Evolutionary conservation across 2,888 invertebrate genomes (phyloP).

Genomic region (Siphonodentalium dalli): DNA sequence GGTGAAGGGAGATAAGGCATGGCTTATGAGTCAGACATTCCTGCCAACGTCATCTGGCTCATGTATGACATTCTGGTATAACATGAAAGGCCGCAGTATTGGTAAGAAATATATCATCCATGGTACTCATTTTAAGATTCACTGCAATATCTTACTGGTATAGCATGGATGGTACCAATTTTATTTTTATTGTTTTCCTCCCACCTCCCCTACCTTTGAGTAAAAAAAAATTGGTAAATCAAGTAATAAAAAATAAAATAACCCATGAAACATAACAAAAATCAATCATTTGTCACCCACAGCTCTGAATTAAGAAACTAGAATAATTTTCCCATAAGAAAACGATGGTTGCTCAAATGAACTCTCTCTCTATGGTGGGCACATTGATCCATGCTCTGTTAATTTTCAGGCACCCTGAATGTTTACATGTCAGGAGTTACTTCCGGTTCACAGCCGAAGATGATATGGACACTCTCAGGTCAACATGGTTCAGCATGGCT

Average conservation of each 20-base stretch:
- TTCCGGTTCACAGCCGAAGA: slow-evolving; percentile 4
- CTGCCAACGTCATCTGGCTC: slow-evolving; percentile 28
- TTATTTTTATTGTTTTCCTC: too few relatives aligned
- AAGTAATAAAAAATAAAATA: too few relatives aligned
- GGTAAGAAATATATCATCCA: slow-evolving; percentile 34
- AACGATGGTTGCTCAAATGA: neutral
- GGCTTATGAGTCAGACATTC: slow-evolving; percentile 40
- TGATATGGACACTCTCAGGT: slow-evolving; percentile 41
- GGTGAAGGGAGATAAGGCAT: slow-evolving; percentile 45
- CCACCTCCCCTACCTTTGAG: too few relatives aligned
- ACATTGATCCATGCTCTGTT: neutral
- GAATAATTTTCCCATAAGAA: neutral
- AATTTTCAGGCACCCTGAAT: slow-evolving; percentile 39
- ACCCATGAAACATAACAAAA: neutral
- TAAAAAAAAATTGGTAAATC: neutral
- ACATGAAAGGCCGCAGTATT: slow-evolving; percentile 51
- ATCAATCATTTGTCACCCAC: neutral
- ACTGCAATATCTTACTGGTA: too few relatives aligned
- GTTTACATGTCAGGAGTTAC: slow-evolving; percentile 37
- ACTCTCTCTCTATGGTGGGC: neutral
- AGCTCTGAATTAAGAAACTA: too few relatives aligned
- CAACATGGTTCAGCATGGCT: slow-evolving; percentile 52
- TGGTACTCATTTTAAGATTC: too few relatives aligned
- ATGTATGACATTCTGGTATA: slow-evolving; percentile 59
- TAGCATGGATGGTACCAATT: too few relatives aligned